Evolutionary conservation across 1,140 invertebrate genomes (phyloP), one percentile per base, ranked within the genome.

Genomic region (Ostrea denselamellosa): DNA sequence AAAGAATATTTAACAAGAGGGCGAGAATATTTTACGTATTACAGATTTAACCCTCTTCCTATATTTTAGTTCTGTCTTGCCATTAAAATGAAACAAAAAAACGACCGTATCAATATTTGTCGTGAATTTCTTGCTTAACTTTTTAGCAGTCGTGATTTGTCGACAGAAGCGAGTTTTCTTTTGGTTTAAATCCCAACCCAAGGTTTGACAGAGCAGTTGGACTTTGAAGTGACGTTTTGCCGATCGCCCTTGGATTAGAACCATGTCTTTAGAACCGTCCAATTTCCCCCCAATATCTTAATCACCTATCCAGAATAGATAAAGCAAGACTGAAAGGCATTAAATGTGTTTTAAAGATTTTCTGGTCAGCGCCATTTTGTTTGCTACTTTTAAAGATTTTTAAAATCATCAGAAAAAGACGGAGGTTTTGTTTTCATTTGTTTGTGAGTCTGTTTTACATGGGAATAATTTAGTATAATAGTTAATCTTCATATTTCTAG

Each of bases 21-120:
- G 19, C 12, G 19, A 19, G 19, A 14, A 17, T 58, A 58, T 58
- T 14, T 17, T 5, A 58, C 14, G 12, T 58, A 10, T 12, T 10
- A 58, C 56, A 58, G 0, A 17, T 17, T 58, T 8, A 17, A 58
- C 0, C 34, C 34, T 44, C 34, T 44, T 44, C 5, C 34, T 44
- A 44, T 44, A 44, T 44, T 44, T 44, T 5, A 44, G 34, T 44
- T 44, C 34, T 44, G 5, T 44, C 34, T 44, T 44, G 34, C 34
- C 34, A 44, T 62, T 62, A 4, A 5, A 77, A 77, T 28, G 22
- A 71, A 28, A 34, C n/a, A 34, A 34, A 25, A 28, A 71, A 10
- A 25, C 28, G 25, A 25, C n/a, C 14, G 68, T 77, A 77, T 77
- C 68, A 77, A 77, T 77, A 34, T 77, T 77, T 77, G 22, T 77